Conservation (phyloP, 2,888 invertebrate species). For the Leuctra nigra region DNA sequence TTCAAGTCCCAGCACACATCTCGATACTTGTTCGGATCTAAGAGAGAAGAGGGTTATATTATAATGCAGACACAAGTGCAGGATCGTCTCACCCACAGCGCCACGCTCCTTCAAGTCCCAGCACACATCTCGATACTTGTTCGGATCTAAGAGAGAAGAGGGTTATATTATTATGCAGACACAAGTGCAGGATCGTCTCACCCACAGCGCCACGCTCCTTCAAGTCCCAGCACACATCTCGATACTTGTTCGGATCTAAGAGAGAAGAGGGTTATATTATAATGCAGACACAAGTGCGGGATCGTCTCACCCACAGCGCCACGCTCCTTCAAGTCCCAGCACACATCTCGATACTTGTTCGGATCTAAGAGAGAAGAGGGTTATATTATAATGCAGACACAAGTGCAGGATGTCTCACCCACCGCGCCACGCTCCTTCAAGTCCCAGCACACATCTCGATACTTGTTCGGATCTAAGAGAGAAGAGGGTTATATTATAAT, state of each 20-base stretch:
- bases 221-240: background rate
- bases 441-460: background rate
- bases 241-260: background rate
- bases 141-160: background rate
- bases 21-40: background rate
- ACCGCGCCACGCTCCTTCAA: background rate
- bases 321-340: background rate
- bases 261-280: background rate
- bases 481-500: background rate
- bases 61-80: background rate
- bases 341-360: background rate
- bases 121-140: background rate
- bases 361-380: background rate
- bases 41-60: background rate
- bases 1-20: background rate
- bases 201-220: background rate
- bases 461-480: background rate
- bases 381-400: background rate
- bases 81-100: too few relatives aligned
- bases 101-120: background rate
- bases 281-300: background rate
- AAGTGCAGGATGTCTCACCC: too few relatives aligned
- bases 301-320: too few relatives aligned
- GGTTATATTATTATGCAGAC: background rate
- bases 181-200: too few relatives aligned